A percentile compares a stretch with the other conserved stretches of the same genome.
phyloP scores from a whole-genome alignment of 1,140 invertebrate genomes.

The Leptinotarsa texana region DNA sequence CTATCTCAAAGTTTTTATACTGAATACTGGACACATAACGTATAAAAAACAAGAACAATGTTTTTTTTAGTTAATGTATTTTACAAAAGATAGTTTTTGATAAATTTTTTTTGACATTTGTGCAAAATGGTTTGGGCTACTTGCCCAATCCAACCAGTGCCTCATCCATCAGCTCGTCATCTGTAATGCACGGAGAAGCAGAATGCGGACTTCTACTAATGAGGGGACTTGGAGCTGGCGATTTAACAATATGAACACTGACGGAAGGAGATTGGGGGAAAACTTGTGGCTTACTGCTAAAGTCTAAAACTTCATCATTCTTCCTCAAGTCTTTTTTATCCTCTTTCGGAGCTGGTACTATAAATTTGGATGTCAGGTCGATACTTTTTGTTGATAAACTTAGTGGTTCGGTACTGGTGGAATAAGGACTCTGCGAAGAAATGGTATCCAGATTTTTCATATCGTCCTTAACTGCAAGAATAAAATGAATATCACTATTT shows the following conservation, averaged over 20 bases:
- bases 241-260: conserved; percentile 77
- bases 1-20: too few relatives aligned
- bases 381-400: conserved; percentile 39
- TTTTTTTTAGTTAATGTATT: neutral
- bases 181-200: conserved; percentile 79
- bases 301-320: conserved; percentile 47
- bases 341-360: conserved; percentile 45
- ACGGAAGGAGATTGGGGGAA: conserved; percentile 70
- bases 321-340: conserved; percentile 42
- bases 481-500: neutral
- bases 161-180: conserved; percentile 89
- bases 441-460: neutral
- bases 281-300: conserved; percentile 45
- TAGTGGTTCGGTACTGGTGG: conserved; percentile 33
- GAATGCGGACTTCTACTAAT: conserved; percentile 66
- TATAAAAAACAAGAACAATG: too few relatives aligned
- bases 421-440: conserved; percentile 28
- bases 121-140: conserved; percentile 46
- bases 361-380: conserved; percentile 47
- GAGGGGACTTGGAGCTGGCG: conserved; percentile 70
- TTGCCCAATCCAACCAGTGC: conserved; percentile 76
- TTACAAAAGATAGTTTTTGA: neutral
- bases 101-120: neutral
- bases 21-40: too few relatives aligned
- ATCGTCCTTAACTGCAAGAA: conserved; percentile 9